Base-by-base conservation (phyloP, 2,797 vertebrate genomes). In the Phrynocephalus guinanensis region DNA sequence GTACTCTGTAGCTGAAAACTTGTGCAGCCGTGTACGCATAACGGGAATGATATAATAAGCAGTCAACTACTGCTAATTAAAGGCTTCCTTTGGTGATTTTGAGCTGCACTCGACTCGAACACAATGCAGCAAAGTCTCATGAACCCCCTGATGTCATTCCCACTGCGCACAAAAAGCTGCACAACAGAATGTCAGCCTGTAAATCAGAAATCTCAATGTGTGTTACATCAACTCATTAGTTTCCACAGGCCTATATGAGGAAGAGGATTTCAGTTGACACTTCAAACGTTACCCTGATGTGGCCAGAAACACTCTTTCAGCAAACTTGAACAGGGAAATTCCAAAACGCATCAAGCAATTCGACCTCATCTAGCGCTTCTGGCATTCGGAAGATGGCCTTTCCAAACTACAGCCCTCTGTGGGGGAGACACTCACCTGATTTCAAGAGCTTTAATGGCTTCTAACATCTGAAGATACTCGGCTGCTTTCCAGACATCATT, bases 401-500 rank as follows among this genome's bases (percentile, higher is more conserved):
- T 60, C 3, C 33, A 1, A 63, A 16, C 84, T 67, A 87, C n/a
- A 83, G 6, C 10, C 67, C 70, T 91, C 82, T 16, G 38, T 44
- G 90, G 11, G 86, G 15, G 50, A 90, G 11, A 79, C 11, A 63
- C 76, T 93, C 94, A 99, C 99, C 98, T 98, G 93, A 97, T 97
- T 96, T 98, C 97, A 48, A 99, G 98, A 16, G 99, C 99, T 96
- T 99, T 99, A 93, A 99, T 98, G 1, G 99, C 99, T 96, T 99
- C 99, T 89, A 99, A 96, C 99, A 99, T 99, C 93, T 99, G 99
- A 67, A 99, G 97, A 93, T 99, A 99, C 87, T 99, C 99, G 5
- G 99, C 99, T 71, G 99, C 99, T 96, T 99, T 99, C 98, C 98
- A 99, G 68, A 99, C 98, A 90, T 99, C 98, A 81, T 96, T 97